A percentile compares a stretch with the other conserved stretches of the same genome.
Conservation (phyloP, 2,888 invertebrate genomes). For the Pecten maximus region DNA sequence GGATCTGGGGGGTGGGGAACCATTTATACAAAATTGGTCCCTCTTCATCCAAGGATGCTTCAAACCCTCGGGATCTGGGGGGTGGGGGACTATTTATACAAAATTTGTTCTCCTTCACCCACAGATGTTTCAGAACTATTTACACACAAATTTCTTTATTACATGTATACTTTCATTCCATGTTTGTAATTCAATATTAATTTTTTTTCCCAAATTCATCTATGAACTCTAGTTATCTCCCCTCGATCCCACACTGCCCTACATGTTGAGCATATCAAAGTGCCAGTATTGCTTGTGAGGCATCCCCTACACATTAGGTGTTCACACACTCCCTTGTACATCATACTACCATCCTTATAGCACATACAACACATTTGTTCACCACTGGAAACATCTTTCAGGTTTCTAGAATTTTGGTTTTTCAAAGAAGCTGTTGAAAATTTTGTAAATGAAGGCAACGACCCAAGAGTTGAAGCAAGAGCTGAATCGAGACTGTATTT, state of each 20-base stretch:
- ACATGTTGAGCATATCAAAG: not conserved
- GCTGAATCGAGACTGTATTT: constrained; percentile 67
- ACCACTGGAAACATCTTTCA: constrained; percentile 10
- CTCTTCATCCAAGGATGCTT: too few relatives aligned
- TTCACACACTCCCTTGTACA: constrained; percentile 63
- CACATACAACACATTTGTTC: constrained; percentile 36
- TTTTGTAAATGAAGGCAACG: constrained; percentile 67
- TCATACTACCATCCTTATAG: constrained; percentile 18
- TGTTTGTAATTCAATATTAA: too few relatives aligned
- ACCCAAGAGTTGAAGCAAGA: constrained; percentile 61
- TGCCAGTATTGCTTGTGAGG: not conserved
- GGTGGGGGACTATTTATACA: too few relatives aligned
- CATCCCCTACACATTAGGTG: constrained; percentile 65
- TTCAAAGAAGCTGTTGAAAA: constrained; percentile 36
- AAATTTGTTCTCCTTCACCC: too few relatives aligned
- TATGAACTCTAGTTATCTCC: constrained; percentile 9
- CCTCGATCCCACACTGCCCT: not conserved
- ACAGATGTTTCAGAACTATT: too few relatives aligned
- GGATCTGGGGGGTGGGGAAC: too few relatives aligned
- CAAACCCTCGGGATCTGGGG: too few relatives aligned
- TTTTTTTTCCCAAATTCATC: not conserved
- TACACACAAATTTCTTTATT: too few relatives aligned
- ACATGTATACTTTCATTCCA: too few relatives aligned
- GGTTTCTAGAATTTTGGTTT: not conserved
- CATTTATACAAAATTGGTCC: too few relatives aligned